Evolutionary conservation across 2,797 vertebrate genomes (phyloP).

Genomic region (Myiotriccus ornatus): DNA sequence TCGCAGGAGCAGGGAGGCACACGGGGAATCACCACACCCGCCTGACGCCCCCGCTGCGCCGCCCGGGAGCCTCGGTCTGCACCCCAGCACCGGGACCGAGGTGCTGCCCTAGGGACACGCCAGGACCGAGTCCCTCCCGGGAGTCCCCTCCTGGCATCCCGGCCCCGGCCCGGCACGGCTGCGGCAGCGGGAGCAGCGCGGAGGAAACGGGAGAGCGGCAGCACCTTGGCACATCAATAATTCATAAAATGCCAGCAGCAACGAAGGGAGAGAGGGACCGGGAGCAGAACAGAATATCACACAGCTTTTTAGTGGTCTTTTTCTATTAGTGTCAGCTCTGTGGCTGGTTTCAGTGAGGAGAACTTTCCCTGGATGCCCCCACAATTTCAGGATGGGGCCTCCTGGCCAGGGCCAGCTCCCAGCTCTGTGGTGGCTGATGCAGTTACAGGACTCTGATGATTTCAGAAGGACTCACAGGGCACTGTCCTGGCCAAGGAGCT

Average conservation of each 20-base stretch:
- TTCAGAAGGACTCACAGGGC: not conserved
- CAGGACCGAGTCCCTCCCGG: not conserved
- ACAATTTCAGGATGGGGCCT: slow-evolving; percentile 31
- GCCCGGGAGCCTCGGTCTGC: accelerated
- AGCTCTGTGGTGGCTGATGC: not conserved
- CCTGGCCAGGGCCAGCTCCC: not conserved
- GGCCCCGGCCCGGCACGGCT: accelerated
- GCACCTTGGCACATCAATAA: slow-evolving; percentile 87
- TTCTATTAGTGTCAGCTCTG: slow-evolving; percentile 87
- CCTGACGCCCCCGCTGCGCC: accelerated
- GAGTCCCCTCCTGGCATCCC: accelerated
- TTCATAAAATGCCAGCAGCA: slow-evolving; percentile 91
- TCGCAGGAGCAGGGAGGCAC: accelerated
- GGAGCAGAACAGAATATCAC: slow-evolving; percentile 80
- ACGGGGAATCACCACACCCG: accelerated
- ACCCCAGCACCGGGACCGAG: accelerated
- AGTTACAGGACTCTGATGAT: not conserved
- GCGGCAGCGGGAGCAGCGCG: not conserved
- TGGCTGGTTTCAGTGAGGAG: slow-evolving; percentile 68
- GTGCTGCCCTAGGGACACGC: not conserved
- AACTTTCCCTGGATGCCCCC: slow-evolving; percentile 47
- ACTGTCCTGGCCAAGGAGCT: not conserved
- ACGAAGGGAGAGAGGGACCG: slow-evolving; percentile 87
- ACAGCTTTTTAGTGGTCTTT: slow-evolving; percentile 87
- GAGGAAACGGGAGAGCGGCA: slow-evolving; percentile 75